phyloP scores from a whole-genome alignment of 2,113 vertebrate species.

The Crotophaga sulcirostris region DNA sequence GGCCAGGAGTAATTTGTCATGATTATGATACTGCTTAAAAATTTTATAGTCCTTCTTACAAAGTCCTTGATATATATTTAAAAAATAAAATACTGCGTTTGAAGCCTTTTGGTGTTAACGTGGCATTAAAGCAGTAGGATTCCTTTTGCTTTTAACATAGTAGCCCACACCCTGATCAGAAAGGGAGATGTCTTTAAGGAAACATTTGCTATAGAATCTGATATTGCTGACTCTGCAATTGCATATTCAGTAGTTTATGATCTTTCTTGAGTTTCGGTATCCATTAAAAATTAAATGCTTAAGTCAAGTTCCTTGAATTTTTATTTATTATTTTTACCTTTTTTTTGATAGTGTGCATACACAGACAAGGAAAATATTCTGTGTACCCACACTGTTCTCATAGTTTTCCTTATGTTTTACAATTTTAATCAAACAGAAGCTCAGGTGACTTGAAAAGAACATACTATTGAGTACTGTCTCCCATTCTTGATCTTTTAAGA shows the following conservation, averaged over 20 bases:
- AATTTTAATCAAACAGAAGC: not conserved
- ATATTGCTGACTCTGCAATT: not conserved
- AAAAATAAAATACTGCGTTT: not conserved
- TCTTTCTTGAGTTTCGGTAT: not conserved
- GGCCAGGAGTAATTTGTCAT: not conserved
- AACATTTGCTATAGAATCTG: rapidly evolving
- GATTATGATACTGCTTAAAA: not conserved
- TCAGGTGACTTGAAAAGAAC: not conserved
- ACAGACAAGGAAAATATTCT: not conserved
- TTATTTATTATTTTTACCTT: not conserved
- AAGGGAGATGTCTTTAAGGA: not conserved
- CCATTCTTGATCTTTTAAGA: not conserved
- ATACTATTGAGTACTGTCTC: not conserved
- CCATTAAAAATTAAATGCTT: not conserved
- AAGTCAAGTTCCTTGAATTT: not conserved
- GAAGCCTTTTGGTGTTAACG: not conserved
- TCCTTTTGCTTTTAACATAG: not conserved
- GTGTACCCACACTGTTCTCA: not conserved
- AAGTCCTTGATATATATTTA: not conserved
- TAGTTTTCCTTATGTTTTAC: not conserved
- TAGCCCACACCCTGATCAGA: not conserved
- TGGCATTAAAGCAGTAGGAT: not conserved
- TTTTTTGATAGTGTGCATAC: not conserved
- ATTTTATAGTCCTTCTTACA: rapidly evolving
- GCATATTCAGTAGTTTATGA: not conserved